Percentiles rank a stretch among this genome's conserved stretches.
Conservation (phyloP, 2,113 vertebrate species). For the Antennarius striatus region DNA sequence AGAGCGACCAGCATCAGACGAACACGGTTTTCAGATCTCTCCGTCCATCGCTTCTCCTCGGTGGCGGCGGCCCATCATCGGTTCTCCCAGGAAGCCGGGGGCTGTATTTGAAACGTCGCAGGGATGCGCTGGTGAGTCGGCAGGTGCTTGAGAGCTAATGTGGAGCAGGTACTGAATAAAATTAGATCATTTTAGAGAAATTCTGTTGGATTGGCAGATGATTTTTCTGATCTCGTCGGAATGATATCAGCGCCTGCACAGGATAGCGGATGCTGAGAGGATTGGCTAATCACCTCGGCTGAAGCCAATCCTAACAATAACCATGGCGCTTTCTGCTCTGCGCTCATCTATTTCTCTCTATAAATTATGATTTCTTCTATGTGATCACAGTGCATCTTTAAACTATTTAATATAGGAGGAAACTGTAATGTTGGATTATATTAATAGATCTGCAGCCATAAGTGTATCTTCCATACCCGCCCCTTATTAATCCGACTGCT, state of each 20-base stretch:
- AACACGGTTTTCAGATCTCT: constrained; percentile 3
- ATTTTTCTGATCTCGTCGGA: too few relatives aligned
- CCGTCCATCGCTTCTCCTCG: constrained; percentile 26
- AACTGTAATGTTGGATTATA: not conserved
- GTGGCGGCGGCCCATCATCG: constrained; percentile 58
- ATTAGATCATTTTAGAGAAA: not conserved
- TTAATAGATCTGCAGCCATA: constrained; percentile 27
- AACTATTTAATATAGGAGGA: not conserved
- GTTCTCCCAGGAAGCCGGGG: constrained; percentile 59
- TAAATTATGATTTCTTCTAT: not conserved
- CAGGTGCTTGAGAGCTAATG: constrained; percentile 8
- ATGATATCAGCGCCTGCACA: not conserved
- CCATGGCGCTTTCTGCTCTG: constrained; percentile 1
- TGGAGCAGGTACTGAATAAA: not conserved
- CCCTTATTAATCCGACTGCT: constrained; percentile 31
- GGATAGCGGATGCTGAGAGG: constrained; percentile 33
- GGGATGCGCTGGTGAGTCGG: constrained; percentile 68
- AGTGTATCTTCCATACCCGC: constrained; percentile 2
- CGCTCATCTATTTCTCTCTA: not conserved
- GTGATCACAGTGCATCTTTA: too few relatives aligned
- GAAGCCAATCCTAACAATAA: constrained; percentile 4
- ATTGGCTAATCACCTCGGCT: constrained; percentile 47
- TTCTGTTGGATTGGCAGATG: too few relatives aligned
- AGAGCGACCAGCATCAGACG: constrained; percentile 12
- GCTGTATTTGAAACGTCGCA: constrained; percentile 70